These are phyloP conservation scores for Drosophila falleni DNA, from an alignment of 2,888 invertebrate species.

Conservation along the genomic window DNA sequence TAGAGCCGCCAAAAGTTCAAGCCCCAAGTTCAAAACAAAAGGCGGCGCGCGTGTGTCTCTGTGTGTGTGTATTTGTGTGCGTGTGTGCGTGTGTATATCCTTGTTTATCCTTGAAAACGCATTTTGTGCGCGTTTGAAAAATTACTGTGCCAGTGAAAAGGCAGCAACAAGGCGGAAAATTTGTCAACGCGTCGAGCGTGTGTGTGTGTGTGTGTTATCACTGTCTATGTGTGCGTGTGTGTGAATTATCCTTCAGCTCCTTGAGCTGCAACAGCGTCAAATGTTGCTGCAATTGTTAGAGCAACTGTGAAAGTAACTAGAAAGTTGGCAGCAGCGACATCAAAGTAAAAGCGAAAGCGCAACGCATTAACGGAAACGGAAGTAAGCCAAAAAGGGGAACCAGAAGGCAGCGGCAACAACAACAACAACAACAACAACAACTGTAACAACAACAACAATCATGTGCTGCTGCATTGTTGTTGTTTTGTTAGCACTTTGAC, in stretches of 20 bases:
- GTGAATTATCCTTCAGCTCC: not conserved
- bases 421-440: not conserved
- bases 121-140: slow-evolving; percentile 42
- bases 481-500: slow-evolving; percentile 73
- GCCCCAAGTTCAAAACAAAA: slow-evolving; percentile 49
- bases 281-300: slow-evolving; percentile 43
- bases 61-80: slow-evolving; percentile 2
- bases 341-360: slow-evolving; percentile 53
- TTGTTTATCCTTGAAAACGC: slow-evolving; percentile 60
- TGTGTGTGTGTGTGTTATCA: slow-evolving; percentile 8
- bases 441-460: slow-evolving; percentile 29
- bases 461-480: slow-evolving; percentile 71
- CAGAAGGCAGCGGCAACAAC: slow-evolving; percentile 34
- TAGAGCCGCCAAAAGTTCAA: slow-evolving; percentile 53
- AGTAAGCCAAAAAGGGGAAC: slow-evolving; percentile 34
- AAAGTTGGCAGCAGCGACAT: slow-evolving; percentile 46
- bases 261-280: slow-evolving; percentile 22
- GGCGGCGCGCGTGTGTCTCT: slow-evolving; percentile 21
- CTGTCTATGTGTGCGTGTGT: slow-evolving; percentile 16
- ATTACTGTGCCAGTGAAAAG: slow-evolving; percentile 44
- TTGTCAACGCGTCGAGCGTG: slow-evolving; percentile 30
- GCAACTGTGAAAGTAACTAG: slow-evolving; percentile 46
- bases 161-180: slow-evolving; percentile 54
- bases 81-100: slow-evolving; percentile 25
- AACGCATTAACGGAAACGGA: slow-evolving; percentile 41